Conservation (phyloP, 2,888 invertebrate genomes). For the Hemithea aestivaria region DNA sequence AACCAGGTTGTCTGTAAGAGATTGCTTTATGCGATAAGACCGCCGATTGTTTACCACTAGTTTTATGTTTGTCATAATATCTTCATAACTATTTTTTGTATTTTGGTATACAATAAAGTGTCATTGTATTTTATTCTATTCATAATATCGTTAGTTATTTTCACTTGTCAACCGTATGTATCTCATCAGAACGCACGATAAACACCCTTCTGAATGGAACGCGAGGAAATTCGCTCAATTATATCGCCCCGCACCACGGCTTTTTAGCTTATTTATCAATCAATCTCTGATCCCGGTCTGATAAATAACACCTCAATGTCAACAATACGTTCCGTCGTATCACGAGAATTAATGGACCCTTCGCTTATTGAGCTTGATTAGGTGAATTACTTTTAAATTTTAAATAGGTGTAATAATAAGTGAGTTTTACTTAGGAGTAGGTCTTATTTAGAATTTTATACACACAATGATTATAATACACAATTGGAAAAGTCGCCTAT, state of each 20-base stretch:
- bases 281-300: constrained; percentile 66
- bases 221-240: constrained; percentile 74
- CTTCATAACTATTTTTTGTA: too few species aligned
- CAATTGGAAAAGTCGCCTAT: too few species aligned
- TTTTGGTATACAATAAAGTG: too few species aligned
- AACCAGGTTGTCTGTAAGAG: too few species aligned
- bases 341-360: constrained; percentile 52
- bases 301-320: constrained; percentile 58
- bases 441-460: too few species aligned
- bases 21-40: too few species aligned
- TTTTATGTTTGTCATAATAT: too few species aligned
- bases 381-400: constrained; percentile 3
- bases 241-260: constrained; percentile 56
- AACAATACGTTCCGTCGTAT: constrained; percentile 43
- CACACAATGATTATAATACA: too few species aligned
- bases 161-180: constrained; percentile 37
- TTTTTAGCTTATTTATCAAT: constrained; percentile 75
- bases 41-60: too few species aligned
- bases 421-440: too few species aligned
- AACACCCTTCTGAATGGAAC: constrained; percentile 49
- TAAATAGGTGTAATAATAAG: too few species aligned
- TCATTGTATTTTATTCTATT: too few species aligned
- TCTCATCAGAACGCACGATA: constrained; percentile 46
- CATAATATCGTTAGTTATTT: neutral
- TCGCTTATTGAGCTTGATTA: constrained; percentile 23